Conservation (phyloP, 64 coral and sea anemone genomes). For the Exaiptasia diaphana region DNA sequence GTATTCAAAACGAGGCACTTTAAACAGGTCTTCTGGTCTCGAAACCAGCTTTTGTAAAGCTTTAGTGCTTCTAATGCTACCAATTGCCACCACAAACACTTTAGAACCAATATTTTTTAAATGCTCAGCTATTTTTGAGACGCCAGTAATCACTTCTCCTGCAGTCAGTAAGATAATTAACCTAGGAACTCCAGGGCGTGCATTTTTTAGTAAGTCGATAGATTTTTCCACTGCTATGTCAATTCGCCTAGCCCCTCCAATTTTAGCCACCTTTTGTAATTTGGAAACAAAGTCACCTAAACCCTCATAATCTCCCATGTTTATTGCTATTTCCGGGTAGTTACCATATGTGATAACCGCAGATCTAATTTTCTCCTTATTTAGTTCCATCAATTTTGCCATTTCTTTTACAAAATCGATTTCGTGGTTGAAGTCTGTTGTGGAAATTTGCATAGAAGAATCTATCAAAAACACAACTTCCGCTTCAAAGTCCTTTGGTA, state of each 20-base stretch:
- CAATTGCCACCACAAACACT: conserved; percentile 58
- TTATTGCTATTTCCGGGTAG: background rate
- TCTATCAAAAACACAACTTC: conserved; percentile 34
- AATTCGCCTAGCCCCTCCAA: conserved; percentile 45
- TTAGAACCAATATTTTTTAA: conserved; percentile 39
- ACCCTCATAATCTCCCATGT: conserved; percentile 18
- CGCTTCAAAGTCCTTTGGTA: conserved; percentile 21
- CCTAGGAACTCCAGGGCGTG: conserved; percentile 15
- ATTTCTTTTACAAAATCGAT: conserved; percentile 30
- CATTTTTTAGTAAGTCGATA: conserved; percentile 1
- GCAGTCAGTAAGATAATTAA: conserved; percentile 71
- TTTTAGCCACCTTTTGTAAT: conserved; percentile 21
- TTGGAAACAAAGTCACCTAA: conserved; percentile 25
- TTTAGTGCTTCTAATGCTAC: background rate
- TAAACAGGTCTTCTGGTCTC: conserved; percentile 19
- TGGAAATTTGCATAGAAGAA: background rate
- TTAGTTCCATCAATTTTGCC: background rate
- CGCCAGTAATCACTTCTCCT: conserved; percentile 28
- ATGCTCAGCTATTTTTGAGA: conserved; percentile 21
- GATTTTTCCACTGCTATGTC: conserved; percentile 56
- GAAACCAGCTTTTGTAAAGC: conserved; percentile 37
- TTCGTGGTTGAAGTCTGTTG: background rate
- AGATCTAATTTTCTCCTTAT: conserved; percentile 1
- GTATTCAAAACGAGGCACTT: background rate
- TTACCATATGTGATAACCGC: conserved; percentile 21